Percentiles rank a stretch among this genome's conserved stretches.
phyloP scores from a whole-genome alignment of 2,888 invertebrate species.

The Laspeyria flexula region DNA sequence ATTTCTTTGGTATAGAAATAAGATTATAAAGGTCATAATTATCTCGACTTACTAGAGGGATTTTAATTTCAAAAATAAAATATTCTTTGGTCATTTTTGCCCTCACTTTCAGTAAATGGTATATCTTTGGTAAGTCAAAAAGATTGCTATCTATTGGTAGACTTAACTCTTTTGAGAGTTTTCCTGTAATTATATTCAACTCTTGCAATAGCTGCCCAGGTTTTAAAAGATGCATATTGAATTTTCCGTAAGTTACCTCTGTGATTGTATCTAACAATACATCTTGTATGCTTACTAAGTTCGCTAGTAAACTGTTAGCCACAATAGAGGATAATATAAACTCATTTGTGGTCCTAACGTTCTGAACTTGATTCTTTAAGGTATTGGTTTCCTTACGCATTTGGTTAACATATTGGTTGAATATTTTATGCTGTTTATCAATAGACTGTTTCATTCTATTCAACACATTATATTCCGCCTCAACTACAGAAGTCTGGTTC shows the following conservation, averaged over 20 bases:
- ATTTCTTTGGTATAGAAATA: not conserved
- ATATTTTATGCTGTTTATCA: constrained; percentile 9
- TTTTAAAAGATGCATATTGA: not conserved
- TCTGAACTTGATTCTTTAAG: not conserved
- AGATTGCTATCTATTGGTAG: not conserved
- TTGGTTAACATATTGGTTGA: constrained; percentile 5
- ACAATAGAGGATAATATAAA: not conserved
- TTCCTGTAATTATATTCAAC: not conserved
- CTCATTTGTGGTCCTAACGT: not conserved
- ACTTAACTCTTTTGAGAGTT: not conserved
- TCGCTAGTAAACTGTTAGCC: not conserved
- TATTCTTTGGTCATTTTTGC: too few relatives aligned
- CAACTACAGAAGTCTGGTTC: constrained; percentile 5
- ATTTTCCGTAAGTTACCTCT: not conserved
- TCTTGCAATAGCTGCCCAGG: not conserved
- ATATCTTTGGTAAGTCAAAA: not conserved
- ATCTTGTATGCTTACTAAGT: not conserved
- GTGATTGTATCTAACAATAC: not conserved
- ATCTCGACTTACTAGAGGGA: too few relatives aligned
- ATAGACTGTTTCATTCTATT: constrained; percentile 6
- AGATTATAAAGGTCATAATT: not conserved
- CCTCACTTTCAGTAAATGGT: not conserved
- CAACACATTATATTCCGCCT: constrained; percentile 4
- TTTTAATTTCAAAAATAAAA: too few relatives aligned
- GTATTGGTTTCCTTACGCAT: not conserved